A percentile compares a stretch with the other conserved stretches of the same genome.
Conservation (phyloP, 2,113 vertebrate species). For the Archilochus colubris region DNA sequence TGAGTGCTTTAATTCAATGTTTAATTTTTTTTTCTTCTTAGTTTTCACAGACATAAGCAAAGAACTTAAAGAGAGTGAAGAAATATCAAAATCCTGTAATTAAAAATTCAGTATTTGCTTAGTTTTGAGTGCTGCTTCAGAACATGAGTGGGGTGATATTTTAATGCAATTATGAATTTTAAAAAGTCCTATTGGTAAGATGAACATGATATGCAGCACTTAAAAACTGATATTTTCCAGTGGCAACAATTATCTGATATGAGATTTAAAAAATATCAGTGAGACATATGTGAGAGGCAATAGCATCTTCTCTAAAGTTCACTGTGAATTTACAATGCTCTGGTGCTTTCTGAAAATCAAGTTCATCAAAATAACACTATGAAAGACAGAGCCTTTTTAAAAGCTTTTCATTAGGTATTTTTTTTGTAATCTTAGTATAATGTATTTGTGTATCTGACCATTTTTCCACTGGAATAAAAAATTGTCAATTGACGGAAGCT, state of each 20-base stretch:
- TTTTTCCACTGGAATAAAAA: not conserved
- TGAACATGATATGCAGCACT: not conserved
- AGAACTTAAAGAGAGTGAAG: not conserved
- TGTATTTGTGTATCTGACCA: not conserved
- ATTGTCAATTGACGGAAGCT: not conserved
- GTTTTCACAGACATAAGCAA: not conserved
- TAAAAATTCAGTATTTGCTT: conserved; percentile 38
- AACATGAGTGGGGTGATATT: conserved; percentile 37
- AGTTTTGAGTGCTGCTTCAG: conserved; percentile 40
- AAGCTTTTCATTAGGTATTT: not conserved
- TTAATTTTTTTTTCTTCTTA: not conserved
- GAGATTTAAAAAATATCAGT: not conserved
- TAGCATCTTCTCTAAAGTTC: not conserved
- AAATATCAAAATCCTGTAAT: not conserved
- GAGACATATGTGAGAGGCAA: not conserved
- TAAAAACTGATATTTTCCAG: conserved; percentile 38
- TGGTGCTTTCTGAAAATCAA: not conserved
- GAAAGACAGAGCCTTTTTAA: not conserved
- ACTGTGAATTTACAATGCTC: not conserved
- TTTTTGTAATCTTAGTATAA: not conserved
- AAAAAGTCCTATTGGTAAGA: not conserved
- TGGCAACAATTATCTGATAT: not conserved
- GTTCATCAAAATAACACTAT: not conserved
- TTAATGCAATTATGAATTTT: conserved; percentile 28
- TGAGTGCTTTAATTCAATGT: not conserved